A percentile compares a stretch with the other conserved stretches of the same genome.
These are phyloP conservation scores for Tupaia chinensis DNA, from an alignment of 2,113 vertebrate genomes.

Conservation along the genomic window DNA sequence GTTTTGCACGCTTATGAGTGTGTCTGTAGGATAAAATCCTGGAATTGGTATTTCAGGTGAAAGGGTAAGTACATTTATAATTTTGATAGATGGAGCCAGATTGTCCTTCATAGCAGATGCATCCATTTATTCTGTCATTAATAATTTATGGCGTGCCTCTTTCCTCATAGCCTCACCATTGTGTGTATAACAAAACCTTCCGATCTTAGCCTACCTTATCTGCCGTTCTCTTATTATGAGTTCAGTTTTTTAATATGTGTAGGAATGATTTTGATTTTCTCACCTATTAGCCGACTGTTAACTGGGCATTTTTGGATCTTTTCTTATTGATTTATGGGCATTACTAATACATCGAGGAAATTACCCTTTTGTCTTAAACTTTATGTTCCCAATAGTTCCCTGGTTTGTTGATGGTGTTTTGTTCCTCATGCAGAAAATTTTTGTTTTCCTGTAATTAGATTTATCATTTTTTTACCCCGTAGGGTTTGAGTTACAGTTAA, in stretches of 20 bases:
- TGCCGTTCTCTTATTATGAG: conserved; percentile 1
- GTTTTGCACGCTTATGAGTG: neutral
- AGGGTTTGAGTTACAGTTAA: conserved; percentile 52
- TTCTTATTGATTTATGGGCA: conserved; percentile 42
- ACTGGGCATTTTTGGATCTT: neutral
- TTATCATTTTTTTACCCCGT: conserved; percentile 50
- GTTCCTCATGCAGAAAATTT: conserved; percentile 46
- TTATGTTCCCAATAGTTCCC: conserved; percentile 39
- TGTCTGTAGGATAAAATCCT: conserved; percentile 17
- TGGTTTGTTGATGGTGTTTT: conserved; percentile 43
- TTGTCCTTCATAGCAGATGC: neutral
- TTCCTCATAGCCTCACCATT: neutral
- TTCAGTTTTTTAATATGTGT: neutral
- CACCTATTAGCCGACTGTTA: neutral
- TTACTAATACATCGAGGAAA: conserved; percentile 50
- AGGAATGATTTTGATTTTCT: conserved; percentile 30
- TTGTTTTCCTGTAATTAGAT: conserved; percentile 69
- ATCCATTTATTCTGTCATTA: conserved; percentile 1
- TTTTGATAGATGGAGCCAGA: neutral
- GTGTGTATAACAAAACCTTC: neutral
- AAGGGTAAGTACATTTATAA: conserved; percentile 3
- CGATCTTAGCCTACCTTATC: neutral
- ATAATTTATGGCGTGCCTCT: neutral
- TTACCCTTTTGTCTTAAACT: conserved; percentile 42
- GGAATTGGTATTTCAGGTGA: conserved; percentile 43